These are phyloP conservation scores for Pangasius djambal DNA, from an alignment of 2,797 vertebrate species.

Conservation along the genomic window DNA sequence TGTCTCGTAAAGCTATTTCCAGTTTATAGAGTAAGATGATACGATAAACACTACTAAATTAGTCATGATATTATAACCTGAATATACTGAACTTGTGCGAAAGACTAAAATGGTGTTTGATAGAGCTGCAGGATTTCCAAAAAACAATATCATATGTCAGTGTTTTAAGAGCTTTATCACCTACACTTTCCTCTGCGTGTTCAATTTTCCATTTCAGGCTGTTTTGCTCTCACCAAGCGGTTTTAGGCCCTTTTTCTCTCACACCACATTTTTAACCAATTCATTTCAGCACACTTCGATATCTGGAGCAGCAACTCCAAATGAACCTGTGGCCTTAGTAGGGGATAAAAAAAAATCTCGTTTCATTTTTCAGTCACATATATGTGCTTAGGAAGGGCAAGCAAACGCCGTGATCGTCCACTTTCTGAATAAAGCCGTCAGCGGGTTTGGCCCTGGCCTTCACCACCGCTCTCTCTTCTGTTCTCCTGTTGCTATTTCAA, in stretches of 20 bases:
- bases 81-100: background rate
- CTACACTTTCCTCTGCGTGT: background rate
- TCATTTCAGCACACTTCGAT: background rate
- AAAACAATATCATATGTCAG: background rate
- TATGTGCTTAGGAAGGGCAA: background rate
- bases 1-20: background rate
- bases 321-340: conserved; percentile 3
- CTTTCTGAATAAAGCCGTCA: conserved; percentile 11
- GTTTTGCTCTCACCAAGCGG: background rate
- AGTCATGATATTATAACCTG: background rate
- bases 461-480: background rate
- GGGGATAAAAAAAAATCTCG: background rate
- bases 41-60: background rate
- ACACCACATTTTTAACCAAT: background rate
- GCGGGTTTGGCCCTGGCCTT: background rate
- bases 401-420: conserved; percentile 4
- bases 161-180: background rate
- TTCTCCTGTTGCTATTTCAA: background rate
- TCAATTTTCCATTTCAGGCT: background rate
- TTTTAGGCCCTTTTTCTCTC: conserved; percentile 4
- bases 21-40: background rate
- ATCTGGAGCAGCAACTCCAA: background rate
- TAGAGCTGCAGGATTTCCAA: background rate
- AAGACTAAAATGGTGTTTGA: background rate
- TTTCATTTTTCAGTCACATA: conserved; percentile 18